Evolutionary conservation across 2,888 invertebrate genomes (phyloP).

Genomic region (Caradrina clavipalpis): DNA sequence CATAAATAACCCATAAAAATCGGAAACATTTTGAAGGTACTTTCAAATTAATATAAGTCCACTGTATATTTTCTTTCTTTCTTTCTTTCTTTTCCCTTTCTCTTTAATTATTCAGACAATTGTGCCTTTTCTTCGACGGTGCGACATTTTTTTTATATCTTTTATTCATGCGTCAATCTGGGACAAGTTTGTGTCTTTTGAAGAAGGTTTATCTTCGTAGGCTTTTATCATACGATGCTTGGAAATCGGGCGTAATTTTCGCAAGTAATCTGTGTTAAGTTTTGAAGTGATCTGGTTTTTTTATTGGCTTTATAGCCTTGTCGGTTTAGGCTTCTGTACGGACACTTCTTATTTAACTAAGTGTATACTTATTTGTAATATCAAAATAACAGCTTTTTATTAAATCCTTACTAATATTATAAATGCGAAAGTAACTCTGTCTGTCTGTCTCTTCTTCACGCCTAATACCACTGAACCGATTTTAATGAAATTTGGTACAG

Average conservation of each 20-base stretch:
- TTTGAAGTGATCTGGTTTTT: background rate
- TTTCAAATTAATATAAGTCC: slow-evolving; percentile 52
- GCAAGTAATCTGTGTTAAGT: background rate
- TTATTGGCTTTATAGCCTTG: background rate
- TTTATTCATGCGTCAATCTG: slow-evolving; percentile 58
- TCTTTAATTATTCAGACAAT: slow-evolving; percentile 60
- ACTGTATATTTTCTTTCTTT: slow-evolving; percentile 31
- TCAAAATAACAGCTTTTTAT: too few relatives aligned
- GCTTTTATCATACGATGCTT: slow-evolving; percentile 5
- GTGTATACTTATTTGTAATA: too few relatives aligned
- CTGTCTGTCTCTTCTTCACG: too few relatives aligned
- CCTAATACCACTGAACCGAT: too few relatives aligned
- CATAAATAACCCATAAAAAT: slow-evolving; percentile 22
- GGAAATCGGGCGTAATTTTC: slow-evolving; percentile 5
- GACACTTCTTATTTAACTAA: too few relatives aligned
- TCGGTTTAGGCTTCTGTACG: too few relatives aligned
- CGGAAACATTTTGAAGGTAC: slow-evolving; percentile 9
- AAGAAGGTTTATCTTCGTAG: slow-evolving; percentile 26
- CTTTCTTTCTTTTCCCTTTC: slow-evolving; percentile 36
- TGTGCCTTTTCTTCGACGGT: slow-evolving; percentile 41
- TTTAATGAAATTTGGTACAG: too few relatives aligned
- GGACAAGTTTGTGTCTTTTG: slow-evolving; percentile 46
- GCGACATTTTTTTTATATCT: slow-evolving; percentile 51
- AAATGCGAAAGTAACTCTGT: too few relatives aligned
- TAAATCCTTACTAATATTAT: too few relatives aligned